phyloP scores from a whole-genome alignment of 2,888 invertebrate genomes.

The Hemaris fuciformis region DNA sequence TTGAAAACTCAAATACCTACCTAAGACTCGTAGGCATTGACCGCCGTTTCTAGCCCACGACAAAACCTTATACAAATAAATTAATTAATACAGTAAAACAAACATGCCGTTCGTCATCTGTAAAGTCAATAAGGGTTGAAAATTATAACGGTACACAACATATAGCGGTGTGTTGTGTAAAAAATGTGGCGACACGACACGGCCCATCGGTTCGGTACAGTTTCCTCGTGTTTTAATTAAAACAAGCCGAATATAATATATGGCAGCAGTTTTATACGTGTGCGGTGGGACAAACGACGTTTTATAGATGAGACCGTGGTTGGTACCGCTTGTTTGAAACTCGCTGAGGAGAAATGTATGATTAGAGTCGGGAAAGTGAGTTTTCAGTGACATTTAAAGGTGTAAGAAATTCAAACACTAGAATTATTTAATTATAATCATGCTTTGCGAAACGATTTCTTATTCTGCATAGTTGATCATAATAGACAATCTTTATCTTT shows the following conservation, averaged over 20 bases:
- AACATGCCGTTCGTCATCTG: slow-evolving; percentile 1
- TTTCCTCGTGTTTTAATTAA: slow-evolving; percentile 61
- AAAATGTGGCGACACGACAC: slow-evolving; percentile 42
- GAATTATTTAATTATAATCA: no score
- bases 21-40: no score
- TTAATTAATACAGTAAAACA: not conserved
- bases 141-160: slow-evolving; percentile 28
- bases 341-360: no score
- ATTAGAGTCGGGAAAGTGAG: not conserved
- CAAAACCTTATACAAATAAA: not conserved
- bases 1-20: not conserved
- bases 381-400: not conserved
- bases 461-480: no score
- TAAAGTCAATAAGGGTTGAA: not conserved
- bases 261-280: slow-evolving; percentile 47
- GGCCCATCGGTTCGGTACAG: slow-evolving; percentile 42
- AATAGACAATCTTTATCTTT: no score
- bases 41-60: not conserved
- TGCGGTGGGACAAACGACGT: slow-evolving; percentile 31
- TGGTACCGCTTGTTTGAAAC: slow-evolving; percentile 18
- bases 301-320: slow-evolving; percentile 22
- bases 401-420: no score
- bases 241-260: slow-evolving; percentile 66
- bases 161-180: slow-evolving; percentile 48
- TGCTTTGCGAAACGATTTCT: no score